Conservation (phyloP, 2,113 vertebrate genomes). For the Anolis sagrei region DNA sequence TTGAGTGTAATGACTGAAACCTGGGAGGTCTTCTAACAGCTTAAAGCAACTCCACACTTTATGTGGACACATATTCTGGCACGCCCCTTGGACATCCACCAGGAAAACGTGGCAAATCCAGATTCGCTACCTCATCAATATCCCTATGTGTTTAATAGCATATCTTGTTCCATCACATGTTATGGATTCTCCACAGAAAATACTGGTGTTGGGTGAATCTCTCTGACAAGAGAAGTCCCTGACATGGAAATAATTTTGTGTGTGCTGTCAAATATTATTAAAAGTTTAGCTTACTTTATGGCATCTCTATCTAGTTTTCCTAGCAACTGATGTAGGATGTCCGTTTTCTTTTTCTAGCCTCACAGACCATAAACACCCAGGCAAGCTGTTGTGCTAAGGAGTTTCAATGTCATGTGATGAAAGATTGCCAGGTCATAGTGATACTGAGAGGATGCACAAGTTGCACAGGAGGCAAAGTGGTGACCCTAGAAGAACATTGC, state of each 20-base stretch:
- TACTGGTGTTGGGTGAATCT: neutral
- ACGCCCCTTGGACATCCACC: neutral
- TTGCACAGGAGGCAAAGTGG: neutral
- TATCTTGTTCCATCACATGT: neutral
- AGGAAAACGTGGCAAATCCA: neutral
- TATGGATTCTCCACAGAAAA: neutral
- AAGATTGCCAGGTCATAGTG: neutral
- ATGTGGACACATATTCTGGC: too few species aligned
- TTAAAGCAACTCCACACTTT: neutral
- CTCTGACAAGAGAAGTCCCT: neutral
- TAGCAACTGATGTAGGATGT: neutral
- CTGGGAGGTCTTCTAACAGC: neutral
- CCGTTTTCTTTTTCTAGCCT: neutral
- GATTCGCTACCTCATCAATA: neutral
- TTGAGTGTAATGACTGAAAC: neutral
- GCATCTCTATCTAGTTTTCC: neutral
- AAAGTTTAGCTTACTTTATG: neutral
- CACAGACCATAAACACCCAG: neutral
- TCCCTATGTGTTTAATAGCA: neutral
- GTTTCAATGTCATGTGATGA: neutral
- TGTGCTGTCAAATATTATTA: neutral
- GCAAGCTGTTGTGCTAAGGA: neutral
- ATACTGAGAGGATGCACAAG: neutral
- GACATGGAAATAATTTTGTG: neutral
- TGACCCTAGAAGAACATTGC: neutral